Conservation (phyloP, 1,140 invertebrate genomes). For the Pemphigus obesinymphae region DNA sequence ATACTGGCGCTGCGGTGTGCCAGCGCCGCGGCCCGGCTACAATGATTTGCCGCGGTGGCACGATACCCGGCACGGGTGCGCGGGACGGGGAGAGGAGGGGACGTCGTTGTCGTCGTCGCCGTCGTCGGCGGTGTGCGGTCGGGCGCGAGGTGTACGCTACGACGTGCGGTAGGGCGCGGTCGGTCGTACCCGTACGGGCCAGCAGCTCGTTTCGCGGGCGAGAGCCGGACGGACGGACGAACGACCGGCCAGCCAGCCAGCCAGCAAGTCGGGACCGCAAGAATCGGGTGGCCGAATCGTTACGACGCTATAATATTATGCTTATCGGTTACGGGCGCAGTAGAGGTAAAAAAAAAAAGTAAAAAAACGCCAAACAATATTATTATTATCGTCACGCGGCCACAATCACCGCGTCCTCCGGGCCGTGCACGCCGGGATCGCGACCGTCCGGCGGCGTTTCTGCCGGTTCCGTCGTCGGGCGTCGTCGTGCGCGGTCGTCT, state of each 20-base stretch:
- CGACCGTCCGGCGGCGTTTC: not conserved
- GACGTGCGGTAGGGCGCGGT: not conserved
- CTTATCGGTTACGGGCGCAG: not conserved
- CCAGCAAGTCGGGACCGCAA: not conserved
- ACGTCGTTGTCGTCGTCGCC: not conserved
- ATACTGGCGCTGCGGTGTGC: not conserved
- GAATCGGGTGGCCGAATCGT: not conserved
- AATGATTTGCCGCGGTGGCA: slow-evolving; percentile 25
- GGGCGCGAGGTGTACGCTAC: too few species aligned
- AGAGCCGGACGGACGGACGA: not conserved
- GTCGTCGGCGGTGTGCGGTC: not conserved
- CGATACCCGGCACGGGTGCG: not conserved
- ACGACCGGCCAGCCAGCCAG: not conserved
- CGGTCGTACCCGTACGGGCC: too few species aligned
- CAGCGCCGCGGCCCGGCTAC: slow-evolving; percentile 12
- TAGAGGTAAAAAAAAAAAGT: not conserved
- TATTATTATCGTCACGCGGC: not conserved
- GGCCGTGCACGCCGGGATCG: too few species aligned
- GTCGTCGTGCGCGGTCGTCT: not conserved
- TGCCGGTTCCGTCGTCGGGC: not conserved
- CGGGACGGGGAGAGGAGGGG: not conserved
- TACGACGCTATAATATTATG: not conserved
- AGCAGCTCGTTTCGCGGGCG: not conserved
- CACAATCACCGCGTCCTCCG: not conserved
- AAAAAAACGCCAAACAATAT: not conserved